Evolutionary conservation across 2,888 invertebrate genomes (phyloP).

Genomic region (Allacma fusca): DNA sequence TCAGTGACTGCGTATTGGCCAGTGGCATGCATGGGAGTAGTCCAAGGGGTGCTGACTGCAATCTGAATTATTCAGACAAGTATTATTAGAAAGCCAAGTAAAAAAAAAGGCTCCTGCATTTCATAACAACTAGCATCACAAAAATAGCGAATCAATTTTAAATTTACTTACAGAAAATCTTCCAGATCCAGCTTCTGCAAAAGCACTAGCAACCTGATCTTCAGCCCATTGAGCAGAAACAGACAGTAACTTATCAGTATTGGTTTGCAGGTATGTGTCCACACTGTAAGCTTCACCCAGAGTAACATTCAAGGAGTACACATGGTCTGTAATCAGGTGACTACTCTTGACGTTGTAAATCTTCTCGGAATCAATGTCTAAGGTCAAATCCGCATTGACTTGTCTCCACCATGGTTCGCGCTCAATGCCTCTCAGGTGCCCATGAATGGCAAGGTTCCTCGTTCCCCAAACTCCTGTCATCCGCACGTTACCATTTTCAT

Average conservation of each 20-base stretch:
- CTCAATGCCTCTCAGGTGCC: constrained; percentile 33
- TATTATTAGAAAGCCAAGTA: too few species aligned
- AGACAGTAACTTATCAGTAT: constrained; percentile 39
- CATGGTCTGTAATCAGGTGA: constrained; percentile 46
- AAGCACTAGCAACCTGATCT: constrained; percentile 24
- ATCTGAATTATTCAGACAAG: constrained; percentile 42
- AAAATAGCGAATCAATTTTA: too few species aligned
- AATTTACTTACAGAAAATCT: constrained; percentile 47
- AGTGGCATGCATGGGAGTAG: constrained; percentile 46
- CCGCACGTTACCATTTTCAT: constrained; percentile 47
- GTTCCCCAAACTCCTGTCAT: constrained; percentile 51
- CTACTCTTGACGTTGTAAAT: constrained; percentile 33
- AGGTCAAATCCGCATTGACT: constrained; percentile 42
- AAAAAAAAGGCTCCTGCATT: too few species aligned
- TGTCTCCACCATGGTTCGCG: constrained; percentile 34
- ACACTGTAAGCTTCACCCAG: constrained; percentile 40
- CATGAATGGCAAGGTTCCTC: constrained; percentile 46
- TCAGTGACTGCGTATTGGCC: constrained; percentile 49
- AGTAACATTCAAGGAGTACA: constrained; percentile 54
- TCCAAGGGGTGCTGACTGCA: constrained; percentile 56
- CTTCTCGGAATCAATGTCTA: constrained; percentile 45
- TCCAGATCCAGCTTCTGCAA: constrained; percentile 43
- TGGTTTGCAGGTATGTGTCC: constrained; percentile 49
- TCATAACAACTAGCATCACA: too few species aligned
- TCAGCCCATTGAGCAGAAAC: constrained; percentile 44